These are phyloP conservation scores for Grapholita molesta DNA, from an alignment of 1,140 invertebrate species.

Conservation along the genomic window DNA sequence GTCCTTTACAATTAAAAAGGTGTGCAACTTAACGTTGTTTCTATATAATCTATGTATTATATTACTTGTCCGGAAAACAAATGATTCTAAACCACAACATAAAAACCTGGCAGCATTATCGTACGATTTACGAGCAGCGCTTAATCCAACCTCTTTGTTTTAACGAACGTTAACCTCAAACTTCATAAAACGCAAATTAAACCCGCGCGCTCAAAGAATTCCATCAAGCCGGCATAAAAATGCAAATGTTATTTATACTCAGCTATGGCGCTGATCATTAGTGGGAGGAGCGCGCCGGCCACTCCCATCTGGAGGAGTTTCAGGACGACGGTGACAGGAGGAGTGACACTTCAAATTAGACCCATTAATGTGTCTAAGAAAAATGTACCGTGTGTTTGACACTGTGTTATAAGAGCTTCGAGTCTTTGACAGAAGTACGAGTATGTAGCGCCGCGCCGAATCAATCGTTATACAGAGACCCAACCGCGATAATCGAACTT, in stretches of 20 bases:
- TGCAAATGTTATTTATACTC: slow-evolving; percentile 6
- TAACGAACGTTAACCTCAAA: not conserved
- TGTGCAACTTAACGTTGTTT: too few species aligned
- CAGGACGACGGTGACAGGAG: not conserved
- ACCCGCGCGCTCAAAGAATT: not conserved
- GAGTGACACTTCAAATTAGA: not conserved
- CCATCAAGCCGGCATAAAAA: slow-evolving; percentile 8
- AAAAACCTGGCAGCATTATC: not conserved
- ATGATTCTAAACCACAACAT: not conserved
- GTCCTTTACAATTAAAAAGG: too few species aligned
- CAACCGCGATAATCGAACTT: too few species aligned
- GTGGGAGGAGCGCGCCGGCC: slow-evolving; percentile 5
- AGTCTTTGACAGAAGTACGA: too few species aligned
- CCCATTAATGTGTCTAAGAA: not conserved
- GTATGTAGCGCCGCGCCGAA: too few species aligned
- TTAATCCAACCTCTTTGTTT: not conserved
- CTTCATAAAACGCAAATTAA: not conserved
- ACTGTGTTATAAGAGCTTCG: too few species aligned
- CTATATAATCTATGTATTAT: too few species aligned
- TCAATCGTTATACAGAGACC: too few species aligned
- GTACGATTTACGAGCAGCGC: not conserved
- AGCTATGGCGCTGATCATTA: slow-evolving; percentile 10
- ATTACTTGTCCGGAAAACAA: not conserved
- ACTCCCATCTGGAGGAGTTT: slow-evolving; percentile 1
- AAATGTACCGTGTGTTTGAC: not conserved